Evolutionary conservation across 2,113 vertebrate species (phyloP).

Genomic region (Rhinolophus sinicus): DNA sequence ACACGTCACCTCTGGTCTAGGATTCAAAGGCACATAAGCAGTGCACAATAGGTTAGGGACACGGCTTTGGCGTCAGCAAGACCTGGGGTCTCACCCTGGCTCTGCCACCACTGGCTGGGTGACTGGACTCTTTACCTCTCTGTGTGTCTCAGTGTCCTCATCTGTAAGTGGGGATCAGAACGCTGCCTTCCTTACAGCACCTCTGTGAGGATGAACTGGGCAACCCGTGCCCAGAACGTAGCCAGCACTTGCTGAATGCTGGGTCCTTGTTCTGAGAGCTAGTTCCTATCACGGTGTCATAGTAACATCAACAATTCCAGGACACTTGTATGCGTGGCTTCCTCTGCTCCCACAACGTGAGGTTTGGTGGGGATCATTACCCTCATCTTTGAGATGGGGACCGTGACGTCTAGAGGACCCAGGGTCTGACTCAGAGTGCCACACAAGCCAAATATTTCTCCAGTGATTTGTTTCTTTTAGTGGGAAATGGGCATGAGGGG

Average conservation of each 20-base stretch:
- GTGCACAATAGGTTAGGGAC: not conserved
- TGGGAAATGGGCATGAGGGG: not conserved
- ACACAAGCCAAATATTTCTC: not conserved
- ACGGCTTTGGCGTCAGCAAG: not conserved
- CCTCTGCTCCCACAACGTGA: not conserved
- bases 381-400: not conserved
- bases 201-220: not conserved
- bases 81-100: not conserved
- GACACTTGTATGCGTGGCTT: not conserved
- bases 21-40: not conserved
- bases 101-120: not conserved
- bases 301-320: not conserved
- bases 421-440: not conserved
- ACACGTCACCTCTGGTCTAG: not conserved
- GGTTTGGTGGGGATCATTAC: not conserved
- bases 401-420: not conserved
- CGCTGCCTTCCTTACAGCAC: not conserved
- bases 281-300: fast-evolving
- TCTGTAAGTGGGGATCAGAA: not conserved
- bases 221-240: not conserved
- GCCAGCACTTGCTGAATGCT: not conserved
- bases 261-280: not conserved
- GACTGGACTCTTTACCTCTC: not conserved
- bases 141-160: not conserved
- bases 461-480: not conserved